phyloP scores from a whole-genome alignment of 2,113 vertebrate species.

The Xyrauchen texanus region DNA sequence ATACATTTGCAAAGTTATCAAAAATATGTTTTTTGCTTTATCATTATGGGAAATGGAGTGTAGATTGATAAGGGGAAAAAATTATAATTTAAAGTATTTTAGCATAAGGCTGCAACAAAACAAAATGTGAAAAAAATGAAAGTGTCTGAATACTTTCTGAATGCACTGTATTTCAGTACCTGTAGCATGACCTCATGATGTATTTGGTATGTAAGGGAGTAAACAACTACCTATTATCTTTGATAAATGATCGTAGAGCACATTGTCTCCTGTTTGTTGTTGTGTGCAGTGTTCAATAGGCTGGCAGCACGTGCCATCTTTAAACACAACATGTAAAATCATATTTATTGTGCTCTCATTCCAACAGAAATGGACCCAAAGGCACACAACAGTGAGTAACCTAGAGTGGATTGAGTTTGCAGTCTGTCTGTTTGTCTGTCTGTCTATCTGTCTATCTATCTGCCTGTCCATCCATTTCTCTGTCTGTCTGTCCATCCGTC shows the following conservation, averaged over 20 bases:
- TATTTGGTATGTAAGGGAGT: slow-evolving; percentile 58
- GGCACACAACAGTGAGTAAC: slow-evolving; percentile 21
- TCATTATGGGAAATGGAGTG: too few relatives aligned
- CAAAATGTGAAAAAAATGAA: too few relatives aligned
- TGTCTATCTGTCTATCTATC: too few relatives aligned
- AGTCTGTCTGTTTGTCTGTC: neutral
- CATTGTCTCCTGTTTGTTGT: slow-evolving; percentile 53
- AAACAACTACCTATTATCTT: slow-evolving; percentile 69
- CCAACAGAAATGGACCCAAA: slow-evolving; percentile 10
- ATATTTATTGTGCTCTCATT: slow-evolving; percentile 51
- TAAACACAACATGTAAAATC: slow-evolving; percentile 39
- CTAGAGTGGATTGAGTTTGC: neutral
- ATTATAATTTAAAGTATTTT: too few relatives aligned
- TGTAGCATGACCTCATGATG: slow-evolving; percentile 51
- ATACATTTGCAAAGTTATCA: too few relatives aligned
- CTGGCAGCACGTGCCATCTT: neutral
- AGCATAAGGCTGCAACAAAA: too few relatives aligned
- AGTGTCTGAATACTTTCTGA: too few relatives aligned
- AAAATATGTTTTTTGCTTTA: too few relatives aligned
- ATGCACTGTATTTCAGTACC: slow-evolving; percentile 25
- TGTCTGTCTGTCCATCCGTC: too few relatives aligned
- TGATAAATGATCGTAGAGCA: slow-evolving; percentile 63
- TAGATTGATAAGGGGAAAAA: too few relatives aligned
- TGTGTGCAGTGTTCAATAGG: neutral
- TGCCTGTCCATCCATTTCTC: too few relatives aligned